Evolutionary conservation across 2,888 invertebrate species (phyloP), one percentile per base, ranked within the genome.

Genomic region (Andrena camellia): DNA sequence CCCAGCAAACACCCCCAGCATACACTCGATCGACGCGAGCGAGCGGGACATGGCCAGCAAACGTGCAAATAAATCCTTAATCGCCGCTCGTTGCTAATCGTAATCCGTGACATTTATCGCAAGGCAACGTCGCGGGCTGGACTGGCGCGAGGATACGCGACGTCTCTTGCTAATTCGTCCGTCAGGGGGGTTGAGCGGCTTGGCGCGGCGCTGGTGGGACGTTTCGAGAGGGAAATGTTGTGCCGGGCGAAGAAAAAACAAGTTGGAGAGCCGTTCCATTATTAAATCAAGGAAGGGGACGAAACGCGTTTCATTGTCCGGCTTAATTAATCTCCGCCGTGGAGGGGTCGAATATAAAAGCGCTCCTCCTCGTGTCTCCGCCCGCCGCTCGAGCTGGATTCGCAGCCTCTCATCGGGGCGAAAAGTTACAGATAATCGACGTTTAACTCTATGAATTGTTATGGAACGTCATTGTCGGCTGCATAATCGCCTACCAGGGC

Each of bases 261-360:
- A 20, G 20, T 17, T 8, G 5, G 13, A 50, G 42, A 62, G 3
- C 23, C 33, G 31, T 20, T n/a, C 63, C 13, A 31, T 33, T 59
- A 26, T 35, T 42, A 64, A 57, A 69, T 69, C 73, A 68, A 64
- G 48, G 59, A 52, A 52, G 10, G 17, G 7, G 64, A 13, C 23
- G 69, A 54, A 48, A 73, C n/a, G 52, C 54, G 54, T 62, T 63
- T 59, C 48, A 64, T 74, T 57, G 69, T 64, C 31, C 52, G 17
- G 23, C n/a, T 78, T 78, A 69, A 69, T 79, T 73, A 74, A 74
- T 69, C 57, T 23, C 4, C 31, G 42, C 3, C 13, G 50, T 59
- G n/a, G 31, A 23, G 26, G 8, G 23, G 8, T 29, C 20, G 62
- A 60, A 31, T 20, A 64, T 42, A 57, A 54, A 52, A 60, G 29